Evolutionary conservation across 2,113 vertebrate species (phyloP).

Genomic region (Candoia aspera): DNA sequence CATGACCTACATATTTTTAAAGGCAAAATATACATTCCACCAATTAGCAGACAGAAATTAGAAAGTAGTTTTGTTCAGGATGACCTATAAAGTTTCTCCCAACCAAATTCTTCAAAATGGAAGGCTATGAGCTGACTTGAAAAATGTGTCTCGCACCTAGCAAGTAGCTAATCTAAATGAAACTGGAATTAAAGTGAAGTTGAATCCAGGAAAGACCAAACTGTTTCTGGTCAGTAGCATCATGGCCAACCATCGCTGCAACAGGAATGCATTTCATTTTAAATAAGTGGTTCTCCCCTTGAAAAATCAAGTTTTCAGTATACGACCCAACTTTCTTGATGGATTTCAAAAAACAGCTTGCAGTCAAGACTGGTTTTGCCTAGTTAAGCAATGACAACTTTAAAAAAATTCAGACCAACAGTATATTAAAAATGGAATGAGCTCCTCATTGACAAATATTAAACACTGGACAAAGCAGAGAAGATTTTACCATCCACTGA

Average conservation of each 20-base stretch:
- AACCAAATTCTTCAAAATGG: background rate
- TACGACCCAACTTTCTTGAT: background rate
- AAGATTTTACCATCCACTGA: background rate
- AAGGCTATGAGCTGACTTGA: background rate
- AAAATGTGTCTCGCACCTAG: background rate
- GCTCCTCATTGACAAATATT: background rate
- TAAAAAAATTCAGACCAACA: background rate
- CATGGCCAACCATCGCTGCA: background rate
- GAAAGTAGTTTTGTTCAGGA: slow-evolving; percentile 1
- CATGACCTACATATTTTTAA: slow-evolving; percentile 1
- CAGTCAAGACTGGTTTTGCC: background rate
- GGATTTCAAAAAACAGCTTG: background rate
- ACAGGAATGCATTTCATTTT: background rate
- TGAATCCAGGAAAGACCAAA: background rate
- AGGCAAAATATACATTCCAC: background rate
- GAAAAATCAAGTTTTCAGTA: background rate
- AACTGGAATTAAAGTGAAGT: background rate
- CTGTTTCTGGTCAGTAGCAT: background rate
- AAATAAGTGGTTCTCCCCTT: background rate
- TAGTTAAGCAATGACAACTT: background rate
- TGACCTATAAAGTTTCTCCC: slow-evolving; percentile 10
- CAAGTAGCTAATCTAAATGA: background rate
- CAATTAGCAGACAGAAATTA: background rate
- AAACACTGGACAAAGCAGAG: background rate
- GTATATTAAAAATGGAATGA: background rate